A percentile compares a stretch with the other conserved stretches of the same genome.
These are phyloP conservation scores for Aporophyla lueneburgensis DNA, from an alignment of 2,888 invertebrate genomes.

Conservation along the genomic window DNA sequence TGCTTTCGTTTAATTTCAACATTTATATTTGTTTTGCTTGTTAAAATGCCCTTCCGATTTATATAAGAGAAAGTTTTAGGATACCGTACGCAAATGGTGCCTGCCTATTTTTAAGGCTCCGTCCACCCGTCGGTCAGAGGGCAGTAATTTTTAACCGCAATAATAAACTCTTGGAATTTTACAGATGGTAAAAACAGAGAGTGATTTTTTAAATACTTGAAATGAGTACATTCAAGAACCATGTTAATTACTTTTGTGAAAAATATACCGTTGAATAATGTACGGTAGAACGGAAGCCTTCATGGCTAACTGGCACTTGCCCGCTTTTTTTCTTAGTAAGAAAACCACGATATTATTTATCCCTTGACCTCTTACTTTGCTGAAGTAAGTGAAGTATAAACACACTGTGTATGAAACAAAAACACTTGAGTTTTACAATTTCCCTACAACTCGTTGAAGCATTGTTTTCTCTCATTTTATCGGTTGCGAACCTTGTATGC, in stretches of 20 bases:
- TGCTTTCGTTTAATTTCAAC: not conserved
- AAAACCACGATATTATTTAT: not conserved
- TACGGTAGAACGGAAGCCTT: too few species aligned
- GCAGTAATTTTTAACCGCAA: not conserved
- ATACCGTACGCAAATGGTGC: too few species aligned
- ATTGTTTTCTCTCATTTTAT: constrained; percentile 13
- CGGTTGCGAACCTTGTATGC: not conserved
- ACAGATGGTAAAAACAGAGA: not conserved
- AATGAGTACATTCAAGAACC: too few species aligned
- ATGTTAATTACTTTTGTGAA: too few species aligned
- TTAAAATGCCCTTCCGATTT: constrained; percentile 2
- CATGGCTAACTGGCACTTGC: too few species aligned
- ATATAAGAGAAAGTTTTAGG: too few species aligned
- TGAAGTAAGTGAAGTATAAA: constrained; percentile 1
- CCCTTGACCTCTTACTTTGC: not conserved
- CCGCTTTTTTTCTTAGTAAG: not conserved
- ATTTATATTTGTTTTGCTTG: not conserved
- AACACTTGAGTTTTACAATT: constrained; percentile 31
- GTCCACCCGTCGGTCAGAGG: not conserved
- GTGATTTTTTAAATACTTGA: too few species aligned
- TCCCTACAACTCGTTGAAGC: not conserved
- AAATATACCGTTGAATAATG: too few species aligned
- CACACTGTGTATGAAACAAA: constrained; percentile 25
- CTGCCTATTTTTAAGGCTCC: too few species aligned
- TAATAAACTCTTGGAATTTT: not conserved